Evolutionary conservation across 2,888 invertebrate genomes (phyloP).

Genomic region (Orgyia antiqua): DNA sequence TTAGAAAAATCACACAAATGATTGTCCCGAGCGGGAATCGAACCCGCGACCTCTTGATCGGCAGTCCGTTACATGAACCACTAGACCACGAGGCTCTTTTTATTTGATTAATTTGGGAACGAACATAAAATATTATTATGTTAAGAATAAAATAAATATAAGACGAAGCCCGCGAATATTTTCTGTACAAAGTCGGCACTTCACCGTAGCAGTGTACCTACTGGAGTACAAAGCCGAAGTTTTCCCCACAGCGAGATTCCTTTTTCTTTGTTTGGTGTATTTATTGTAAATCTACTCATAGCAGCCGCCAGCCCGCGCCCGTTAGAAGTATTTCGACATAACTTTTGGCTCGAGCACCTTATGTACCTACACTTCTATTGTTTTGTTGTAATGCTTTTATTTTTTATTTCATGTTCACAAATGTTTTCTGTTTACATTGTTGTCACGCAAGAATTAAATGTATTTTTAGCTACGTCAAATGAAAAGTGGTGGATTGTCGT

Average conservation of each 20-base stretch:
- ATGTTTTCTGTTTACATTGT: conserved; percentile 7
- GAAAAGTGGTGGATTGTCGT: no score
- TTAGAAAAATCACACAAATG: not conserved
- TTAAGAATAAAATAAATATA: no score
- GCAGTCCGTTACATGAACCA: no score
- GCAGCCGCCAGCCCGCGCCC: conserved; percentile 41
- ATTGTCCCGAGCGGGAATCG: no score
- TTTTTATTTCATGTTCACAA: conserved; percentile 14
- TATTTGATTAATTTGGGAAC: no score
- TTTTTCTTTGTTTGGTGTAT: conserved; percentile 78
- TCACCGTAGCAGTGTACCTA: conserved; percentile 37
- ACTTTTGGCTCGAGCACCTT: conserved; percentile 62
- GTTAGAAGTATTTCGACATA: conserved; percentile 74
- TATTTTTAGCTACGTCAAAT: not conserved
- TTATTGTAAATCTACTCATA: conserved; percentile 78
- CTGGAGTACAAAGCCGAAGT: conserved; percentile 68
- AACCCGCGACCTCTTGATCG: no score
- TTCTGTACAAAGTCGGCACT: conserved; percentile 38
- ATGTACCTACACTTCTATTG: conserved; percentile 31
- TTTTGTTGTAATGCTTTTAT: conserved; percentile 30
- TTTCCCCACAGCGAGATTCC: conserved; percentile 73
- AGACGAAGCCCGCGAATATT: no score
- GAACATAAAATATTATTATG: no score
- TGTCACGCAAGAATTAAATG: not conserved
- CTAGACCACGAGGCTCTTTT: no score